Evolutionary conservation across 2,113 vertebrate species (phyloP).

Genomic region (Cichladusa arquata): DNA sequence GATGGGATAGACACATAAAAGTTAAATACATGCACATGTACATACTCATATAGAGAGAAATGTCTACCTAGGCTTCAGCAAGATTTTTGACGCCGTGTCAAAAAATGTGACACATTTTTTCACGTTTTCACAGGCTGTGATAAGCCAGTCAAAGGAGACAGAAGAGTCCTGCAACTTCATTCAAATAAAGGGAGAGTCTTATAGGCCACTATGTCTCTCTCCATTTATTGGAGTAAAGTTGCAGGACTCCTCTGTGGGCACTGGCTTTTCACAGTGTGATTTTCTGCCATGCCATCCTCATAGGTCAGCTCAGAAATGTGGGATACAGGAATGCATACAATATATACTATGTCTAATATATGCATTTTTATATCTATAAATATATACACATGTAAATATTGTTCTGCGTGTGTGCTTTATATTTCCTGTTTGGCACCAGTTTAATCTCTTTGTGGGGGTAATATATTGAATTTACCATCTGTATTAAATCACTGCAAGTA

Average conservation of each 20-base stretch:
- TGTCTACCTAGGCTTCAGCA: too few relatives aligned
- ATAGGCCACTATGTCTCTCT: neutral
- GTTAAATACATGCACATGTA: too few relatives aligned
- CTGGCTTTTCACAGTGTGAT: neutral
- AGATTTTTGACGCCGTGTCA: neutral
- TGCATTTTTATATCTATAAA: neutral
- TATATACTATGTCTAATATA: too few relatives aligned
- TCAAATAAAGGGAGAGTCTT: neutral
- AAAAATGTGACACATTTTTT: too few relatives aligned
- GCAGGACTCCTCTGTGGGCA: too few relatives aligned
- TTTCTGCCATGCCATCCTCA: neutral
- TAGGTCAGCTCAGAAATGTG: neutral
- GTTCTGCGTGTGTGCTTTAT: neutral
- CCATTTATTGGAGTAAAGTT: neutral
- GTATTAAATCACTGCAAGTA: neutral
- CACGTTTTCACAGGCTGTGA: neutral
- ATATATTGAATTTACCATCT: neutral
- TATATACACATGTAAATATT: too few relatives aligned
- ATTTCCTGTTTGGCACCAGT: neutral
- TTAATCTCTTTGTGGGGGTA: neutral
- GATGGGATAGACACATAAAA: accelerated
- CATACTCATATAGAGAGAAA: neutral
- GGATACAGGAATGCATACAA: neutral
- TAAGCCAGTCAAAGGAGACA: neutral
- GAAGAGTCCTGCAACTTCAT: neutral